Evolutionary conservation across 2,888 invertebrate species (phyloP), one percentile per base, ranked within the genome.

Genomic region (Ochropleura plecta): DNA sequence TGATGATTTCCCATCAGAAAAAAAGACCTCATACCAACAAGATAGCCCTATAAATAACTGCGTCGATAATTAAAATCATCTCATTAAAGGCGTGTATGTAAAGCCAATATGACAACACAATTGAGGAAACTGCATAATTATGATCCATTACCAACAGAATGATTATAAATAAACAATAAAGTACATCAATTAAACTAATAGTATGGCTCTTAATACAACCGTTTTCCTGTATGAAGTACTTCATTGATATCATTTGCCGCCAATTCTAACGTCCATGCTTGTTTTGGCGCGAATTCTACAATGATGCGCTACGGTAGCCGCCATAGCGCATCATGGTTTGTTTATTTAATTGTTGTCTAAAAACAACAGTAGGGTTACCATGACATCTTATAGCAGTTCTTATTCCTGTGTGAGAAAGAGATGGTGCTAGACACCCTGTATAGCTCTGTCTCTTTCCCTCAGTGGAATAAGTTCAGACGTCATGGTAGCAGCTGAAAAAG

Each of bases 161-260:
- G 46, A 55, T 51, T 75, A 76, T 79, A 59, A 70, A 79, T 59
- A 67, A 70, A 76, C 60, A 63, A 64, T 70, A 2, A 44, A 44
- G 42, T 53, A 70, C 20, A 63, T 40, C 30, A 57, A 79, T 70
- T 70, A 57, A 70, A 20, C 30, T 14, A 40, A 72, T 49, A 46
- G 48, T 55, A 44, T 46, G 40, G 71, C 44, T 30, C 30, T 46
- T 5, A 76, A 55, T 57, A 42, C 0, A 12, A 42, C 44, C 5
- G 72, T 80, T 80, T 80, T 80, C 81, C 80, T 76, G 68, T 70
- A 6, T 40, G 5, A 49, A 48, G 71, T 78, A 73, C 73, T 73
- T 59, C 78, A 78, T 78, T 78, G 67, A 78, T 68, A 65, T 40
- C 12, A 57, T 59, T 78, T 78, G n/a, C 78, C 78, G 78, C 78